Base-by-base conservation (phyloP, 2,797 vertebrate genomes). In the Poecilia velifera region DNA sequence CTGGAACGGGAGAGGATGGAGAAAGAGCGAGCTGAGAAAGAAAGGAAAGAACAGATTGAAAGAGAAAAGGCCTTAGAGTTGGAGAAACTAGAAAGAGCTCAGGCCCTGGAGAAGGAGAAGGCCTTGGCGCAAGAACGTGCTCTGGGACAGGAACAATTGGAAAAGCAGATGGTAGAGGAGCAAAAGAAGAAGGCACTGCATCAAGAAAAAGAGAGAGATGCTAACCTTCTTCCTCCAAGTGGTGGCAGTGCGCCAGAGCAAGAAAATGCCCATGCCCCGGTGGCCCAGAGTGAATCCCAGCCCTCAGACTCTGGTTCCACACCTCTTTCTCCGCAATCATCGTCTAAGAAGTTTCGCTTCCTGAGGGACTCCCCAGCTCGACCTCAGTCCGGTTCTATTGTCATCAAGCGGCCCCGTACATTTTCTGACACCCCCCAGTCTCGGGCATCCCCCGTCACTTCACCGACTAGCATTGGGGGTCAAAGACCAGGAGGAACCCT, bases 301-400 rank as follows among this genome's bases (percentile, higher is more conserved):
- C 81, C 90, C 45, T 76, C 87, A 75, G 89, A 90, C 39, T 82
- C 91, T 66, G 76, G 75, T 64, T 72, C 84, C 66, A 86, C 87
- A 20, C 82, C 92, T 57, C 72, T 87, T 76, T 90, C 92, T 13
- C 83, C 92, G 34, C 94, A 94, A 81, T 93, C 94, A 3, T 85
- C 94, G 25, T 90, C 91, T 76, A 96, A 94, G 92, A 96, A 96
- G 87, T 95, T 95, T 78, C 90, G 93, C 18, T 92, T 95, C 71
- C 64, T 94, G 34, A 91, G 94, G 84, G 95, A 96, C 74, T 73
- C 93, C 46, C 91, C 91, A 8, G n/a, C 79, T 68, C 90, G 85
- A 6, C 57, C 90, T 36, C 89, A 91, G 28, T 51, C 94, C 68
- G 83, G 91, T 34, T 87, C 93, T 16, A 79, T 94, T 78, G 87